Percentiles rank a stretch among this genome's conserved stretches.
Evolutionary conservation across 35 echinoderm and acorn worm genomes (phyloP).

Genomic region (Heliocidaris tuberculata): DNA sequence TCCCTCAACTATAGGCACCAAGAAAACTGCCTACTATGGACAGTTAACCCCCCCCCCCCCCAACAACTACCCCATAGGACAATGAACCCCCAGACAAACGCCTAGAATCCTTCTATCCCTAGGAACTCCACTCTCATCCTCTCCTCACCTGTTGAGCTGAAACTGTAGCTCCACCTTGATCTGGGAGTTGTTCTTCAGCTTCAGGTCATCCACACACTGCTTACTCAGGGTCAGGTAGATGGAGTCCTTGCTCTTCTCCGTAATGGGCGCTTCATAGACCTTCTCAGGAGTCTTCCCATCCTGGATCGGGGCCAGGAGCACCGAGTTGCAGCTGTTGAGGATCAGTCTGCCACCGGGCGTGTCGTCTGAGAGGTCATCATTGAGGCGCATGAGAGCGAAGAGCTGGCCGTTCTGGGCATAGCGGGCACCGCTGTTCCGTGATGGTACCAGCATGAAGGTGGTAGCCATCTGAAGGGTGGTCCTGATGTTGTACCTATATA

Average conservation of each 20-base stretch:
- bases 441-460: conserved; percentile 91
- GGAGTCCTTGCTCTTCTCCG: conserved; percentile 86
- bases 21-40: too few species aligned
- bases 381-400: conserved; percentile 85
- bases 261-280: conserved; percentile 39
- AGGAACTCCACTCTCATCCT: too few species aligned
- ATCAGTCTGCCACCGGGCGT: conserved; percentile 82
- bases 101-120: too few species aligned
- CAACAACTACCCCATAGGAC: too few species aligned
- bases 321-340: conserved; percentile 85
- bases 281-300: conserved; percentile 18
- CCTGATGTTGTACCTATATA: conserved; percentile 81
- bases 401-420: conserved; percentile 92
- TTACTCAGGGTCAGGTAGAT: conserved; percentile 87
- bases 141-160: conserved; percentile 83
- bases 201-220: conserved; percentile 79
- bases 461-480: conserved; percentile 83
- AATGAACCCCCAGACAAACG: too few species aligned
- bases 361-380: conserved; percentile 86
- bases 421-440: conserved; percentile 77
- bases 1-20: too few species aligned
- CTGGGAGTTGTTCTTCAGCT: conserved; percentile 72
- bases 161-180: conserved; percentile 87
- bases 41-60: too few species aligned
- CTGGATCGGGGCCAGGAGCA: conserved; percentile 58